These are phyloP conservation scores for Hoplias malabaricus DNA, from an alignment of 2,113 vertebrate genomes.

Conservation along the genomic window DNA sequence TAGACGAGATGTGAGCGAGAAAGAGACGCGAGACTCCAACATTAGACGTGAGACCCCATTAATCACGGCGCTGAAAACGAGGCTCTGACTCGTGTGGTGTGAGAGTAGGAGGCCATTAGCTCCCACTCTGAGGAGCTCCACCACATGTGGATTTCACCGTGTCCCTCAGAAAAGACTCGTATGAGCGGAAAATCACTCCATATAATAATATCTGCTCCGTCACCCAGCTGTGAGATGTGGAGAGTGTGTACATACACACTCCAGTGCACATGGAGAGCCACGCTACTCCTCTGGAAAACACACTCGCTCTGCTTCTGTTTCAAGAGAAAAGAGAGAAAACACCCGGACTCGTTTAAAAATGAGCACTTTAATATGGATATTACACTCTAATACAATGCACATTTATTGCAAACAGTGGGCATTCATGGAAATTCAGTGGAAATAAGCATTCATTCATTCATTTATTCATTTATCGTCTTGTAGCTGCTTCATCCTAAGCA, in stretches of 20 bases:
- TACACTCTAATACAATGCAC: too few relatives aligned
- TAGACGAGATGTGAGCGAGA: background rate
- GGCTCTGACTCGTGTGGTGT: background rate
- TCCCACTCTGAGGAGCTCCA: background rate
- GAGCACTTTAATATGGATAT: too few relatives aligned
- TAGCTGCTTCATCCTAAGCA: too few relatives aligned
- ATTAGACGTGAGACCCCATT: slow-evolving; percentile 12
- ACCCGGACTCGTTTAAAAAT: too few relatives aligned
- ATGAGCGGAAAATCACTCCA: background rate
- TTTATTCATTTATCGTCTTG: too few relatives aligned
- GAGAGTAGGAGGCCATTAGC: slow-evolving; percentile 35
- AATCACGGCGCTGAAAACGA: slow-evolving; percentile 9
- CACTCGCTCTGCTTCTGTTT: background rate
- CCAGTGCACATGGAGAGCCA: background rate
- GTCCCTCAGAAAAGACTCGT: background rate
- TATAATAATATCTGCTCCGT: slow-evolving; percentile 8
- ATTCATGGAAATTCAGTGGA: too few relatives aligned
- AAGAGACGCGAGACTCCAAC: background rate
- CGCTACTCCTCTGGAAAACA: background rate
- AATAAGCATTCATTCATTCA: too few relatives aligned
- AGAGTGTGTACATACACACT: background rate
- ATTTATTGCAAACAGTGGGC: too few relatives aligned
- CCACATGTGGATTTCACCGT: background rate
- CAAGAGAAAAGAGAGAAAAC: too few relatives aligned
- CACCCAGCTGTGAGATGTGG: background rate